Evolutionary conservation across 2,797 vertebrate genomes (phyloP), one percentile per base, ranked within the genome.

Genomic region (Mycteria americana): DNA sequence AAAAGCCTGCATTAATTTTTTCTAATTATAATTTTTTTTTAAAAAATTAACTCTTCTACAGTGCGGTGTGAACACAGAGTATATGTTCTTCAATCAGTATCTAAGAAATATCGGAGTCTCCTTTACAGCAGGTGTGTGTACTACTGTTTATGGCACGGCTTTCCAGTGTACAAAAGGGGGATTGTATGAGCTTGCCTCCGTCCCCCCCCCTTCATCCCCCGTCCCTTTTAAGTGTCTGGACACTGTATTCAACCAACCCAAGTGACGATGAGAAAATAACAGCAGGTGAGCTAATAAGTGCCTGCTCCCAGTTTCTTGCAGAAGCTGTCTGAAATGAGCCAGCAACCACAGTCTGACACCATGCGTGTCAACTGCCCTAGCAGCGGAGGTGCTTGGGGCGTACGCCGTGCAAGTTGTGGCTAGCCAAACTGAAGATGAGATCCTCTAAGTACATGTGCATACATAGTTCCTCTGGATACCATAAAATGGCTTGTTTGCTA

Each of bases 351-450:
- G 2, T 28, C 48, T 39, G 37, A 53, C 43, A 50, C 13, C 7
- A 31, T 4, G 5, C 0, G 0, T 4, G 12, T 19, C 60, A 69
- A 33, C 41, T 92, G 15, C 22, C 64, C 14, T 43, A 24, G 59
- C 13, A 68, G 31, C 7, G 56, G 45, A 56, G n/a, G 6, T 57
- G 6, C 3, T 10, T n/a, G 14, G 51, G 27, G 39, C 7, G 6
- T 21, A 68, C 1, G 4, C 17, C 30, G 37, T 19, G 35, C 31
- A 80, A 21, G 8, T 65, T 77, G 43, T 74, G 56, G 35, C 33
- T 59, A 63, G 41, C 19, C 33, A 76, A 65, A 93, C 82, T 4
- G 13, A 84, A 80, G 37, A 62, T 45, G 31, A 78, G 41, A 9
- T 64, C 65, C 31, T 45, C n/a, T 50, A 72, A 84, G 64, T 25